These are phyloP conservation scores for Pachyuromys duprasi DNA, from an alignment of 2,797 vertebrate species.

Conservation along the genomic window DNA sequence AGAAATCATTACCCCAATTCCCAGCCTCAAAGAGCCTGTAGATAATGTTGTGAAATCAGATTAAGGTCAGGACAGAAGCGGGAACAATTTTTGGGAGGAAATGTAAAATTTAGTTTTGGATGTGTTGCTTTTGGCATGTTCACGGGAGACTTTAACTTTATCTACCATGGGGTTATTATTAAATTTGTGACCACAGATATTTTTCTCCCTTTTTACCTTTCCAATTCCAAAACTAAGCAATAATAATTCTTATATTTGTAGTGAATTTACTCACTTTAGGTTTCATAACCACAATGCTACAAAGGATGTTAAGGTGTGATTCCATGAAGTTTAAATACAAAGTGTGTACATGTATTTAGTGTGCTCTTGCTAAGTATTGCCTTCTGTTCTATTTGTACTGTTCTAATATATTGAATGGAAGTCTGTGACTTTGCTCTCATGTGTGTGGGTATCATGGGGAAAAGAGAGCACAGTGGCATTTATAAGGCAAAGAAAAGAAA, in stretches of 20 bases:
- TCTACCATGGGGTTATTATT: not conserved
- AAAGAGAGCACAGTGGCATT: not conserved
- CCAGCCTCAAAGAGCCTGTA: not conserved
- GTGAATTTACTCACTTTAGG: not conserved
- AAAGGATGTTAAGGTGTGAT: not conserved
- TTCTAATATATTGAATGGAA: constrained; percentile 7
- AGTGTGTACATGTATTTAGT: not conserved
- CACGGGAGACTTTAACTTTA: not conserved
- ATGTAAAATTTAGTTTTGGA: not conserved
- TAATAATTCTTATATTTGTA: constrained; percentile 12
- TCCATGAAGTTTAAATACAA: constrained; percentile 40
- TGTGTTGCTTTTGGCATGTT: not conserved
- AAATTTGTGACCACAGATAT: constrained; percentile 24
- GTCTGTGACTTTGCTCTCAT: not conserved
- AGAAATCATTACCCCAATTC: not conserved
- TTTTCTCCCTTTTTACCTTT: not conserved
- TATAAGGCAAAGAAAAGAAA: not conserved
- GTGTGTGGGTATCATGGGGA: not conserved
- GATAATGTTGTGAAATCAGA: not conserved
- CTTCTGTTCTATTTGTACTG: not conserved
- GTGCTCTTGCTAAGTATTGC: not conserved
- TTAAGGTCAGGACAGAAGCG: not conserved
- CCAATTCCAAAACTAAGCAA: not conserved
- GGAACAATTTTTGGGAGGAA: not conserved
- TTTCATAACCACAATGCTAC: not conserved